A percentile compares a stretch with the other conserved stretches of the same genome.
Conservation (phyloP, 37 sponge, comb jelly and placozoan species). For the Halichondria panicea region DNA sequence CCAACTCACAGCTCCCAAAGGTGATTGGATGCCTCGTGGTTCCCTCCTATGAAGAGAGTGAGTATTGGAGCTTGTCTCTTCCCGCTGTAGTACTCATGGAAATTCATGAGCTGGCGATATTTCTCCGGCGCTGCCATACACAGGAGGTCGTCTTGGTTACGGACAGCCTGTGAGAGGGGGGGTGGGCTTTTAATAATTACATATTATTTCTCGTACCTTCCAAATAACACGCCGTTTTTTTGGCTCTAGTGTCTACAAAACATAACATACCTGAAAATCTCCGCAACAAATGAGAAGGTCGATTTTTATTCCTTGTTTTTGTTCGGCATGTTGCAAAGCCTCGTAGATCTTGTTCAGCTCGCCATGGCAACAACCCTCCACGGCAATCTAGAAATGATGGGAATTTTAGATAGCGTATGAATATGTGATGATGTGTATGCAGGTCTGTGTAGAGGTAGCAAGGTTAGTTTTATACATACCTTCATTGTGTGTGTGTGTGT, state of each 20-base stretch:
- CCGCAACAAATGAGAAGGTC: slow-evolving; percentile 97
- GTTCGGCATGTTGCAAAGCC: slow-evolving; percentile 45
- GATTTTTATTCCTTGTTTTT: slow-evolving; percentile 71
- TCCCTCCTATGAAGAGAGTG: slow-evolving; percentile 95
- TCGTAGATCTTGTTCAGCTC: slow-evolving; percentile 92
- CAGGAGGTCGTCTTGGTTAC: slow-evolving; percentile 78
- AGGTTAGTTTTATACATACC: too few relatives aligned
- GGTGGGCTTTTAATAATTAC: background rate
- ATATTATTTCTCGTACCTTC: background rate
- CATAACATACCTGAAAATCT: slow-evolving; percentile 83
- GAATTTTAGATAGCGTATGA: too few relatives aligned
- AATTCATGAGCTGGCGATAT: slow-evolving; percentile 81
- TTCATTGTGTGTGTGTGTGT: too few relatives aligned
- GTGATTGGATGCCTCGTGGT: slow-evolving; percentile 95
- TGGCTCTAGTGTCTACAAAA: background rate
- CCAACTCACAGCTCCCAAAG: slow-evolving; percentile 92
- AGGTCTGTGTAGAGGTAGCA: too few relatives aligned
- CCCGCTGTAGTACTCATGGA: slow-evolving; percentile 93
- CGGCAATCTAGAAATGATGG: slow-evolving; percentile 92
- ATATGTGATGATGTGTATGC: too few relatives aligned
- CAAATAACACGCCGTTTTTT: background rate
- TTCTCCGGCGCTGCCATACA: slow-evolving; percentile 90
- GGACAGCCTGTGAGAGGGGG: slow-evolving; percentile 67
- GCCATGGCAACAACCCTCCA: slow-evolving; percentile 96
- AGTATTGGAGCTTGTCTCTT: slow-evolving; percentile 81